A percentile compares a stretch with the other conserved stretches of the same genome.
Conservation (phyloP, 2,113 vertebrate genomes). For the Microcebus lehilahytsara region DNA sequence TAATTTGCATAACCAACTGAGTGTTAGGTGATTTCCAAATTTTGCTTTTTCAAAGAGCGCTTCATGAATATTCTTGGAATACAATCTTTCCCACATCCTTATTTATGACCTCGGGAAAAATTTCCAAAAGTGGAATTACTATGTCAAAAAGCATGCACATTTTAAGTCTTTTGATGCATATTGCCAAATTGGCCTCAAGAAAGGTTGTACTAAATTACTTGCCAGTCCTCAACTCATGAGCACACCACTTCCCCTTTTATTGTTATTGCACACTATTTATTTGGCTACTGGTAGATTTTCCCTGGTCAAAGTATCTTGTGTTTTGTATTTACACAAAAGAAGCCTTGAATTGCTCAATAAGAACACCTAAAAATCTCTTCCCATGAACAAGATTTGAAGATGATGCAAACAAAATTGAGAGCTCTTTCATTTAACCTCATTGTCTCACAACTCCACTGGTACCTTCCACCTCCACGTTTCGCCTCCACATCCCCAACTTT, state of each 20-base stretch:
- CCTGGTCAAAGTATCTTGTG: background rate
- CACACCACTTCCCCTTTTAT: background rate
- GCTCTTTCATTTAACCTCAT: background rate
- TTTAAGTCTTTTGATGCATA: background rate
- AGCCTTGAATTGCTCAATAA: background rate
- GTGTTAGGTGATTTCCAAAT: slow-evolving; percentile 22
- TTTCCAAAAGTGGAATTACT: background rate
- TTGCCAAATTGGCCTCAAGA: slow-evolving; percentile 18
- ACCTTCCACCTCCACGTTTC: background rate
- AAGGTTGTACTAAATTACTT: background rate
- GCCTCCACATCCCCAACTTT: background rate
- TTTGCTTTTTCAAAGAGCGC: slow-evolving; percentile 1
- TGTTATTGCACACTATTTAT: background rate
- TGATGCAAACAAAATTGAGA: background rate
- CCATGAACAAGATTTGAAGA: background rate
- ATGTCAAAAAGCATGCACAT: slow-evolving; percentile 1
- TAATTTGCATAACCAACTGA: slow-evolving; percentile 6
- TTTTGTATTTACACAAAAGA: background rate
- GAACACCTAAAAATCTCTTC: background rate
- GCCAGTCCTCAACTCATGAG: background rate
- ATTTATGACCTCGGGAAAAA: background rate
- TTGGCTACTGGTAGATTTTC: background rate
- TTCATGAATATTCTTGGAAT: background rate
- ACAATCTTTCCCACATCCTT: slow-evolving; percentile 15
- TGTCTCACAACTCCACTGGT: background rate